Evolutionary conservation across 2,113 vertebrate genomes (phyloP), one percentile per base, ranked within the genome.

Genomic region (Xiphophorus couchianus): DNA sequence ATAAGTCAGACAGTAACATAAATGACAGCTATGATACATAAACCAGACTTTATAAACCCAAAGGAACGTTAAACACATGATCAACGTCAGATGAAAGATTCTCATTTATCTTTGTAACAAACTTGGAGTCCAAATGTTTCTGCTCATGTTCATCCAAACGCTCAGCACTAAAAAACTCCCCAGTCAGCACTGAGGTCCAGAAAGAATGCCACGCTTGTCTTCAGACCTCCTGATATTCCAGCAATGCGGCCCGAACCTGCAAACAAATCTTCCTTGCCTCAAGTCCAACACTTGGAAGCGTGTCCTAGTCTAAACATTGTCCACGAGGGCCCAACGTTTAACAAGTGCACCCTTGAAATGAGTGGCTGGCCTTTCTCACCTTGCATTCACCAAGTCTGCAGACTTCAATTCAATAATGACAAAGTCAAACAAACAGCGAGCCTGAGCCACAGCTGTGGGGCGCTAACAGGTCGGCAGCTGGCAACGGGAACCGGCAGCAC

Each of bases 351-450:
- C 79, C 76, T 84, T 90, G 77, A 75, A 86, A 61, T 31, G 73
- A 88, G 69, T 76, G 66, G 62, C 64, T 68, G 44, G 70, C 81
- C 54, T 30, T 84, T 85, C 71, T 81, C 83, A 73, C 63, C 80
- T 85, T 69, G 62, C 19, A 19, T 84, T 79, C 76, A 71, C 69
- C 66, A 35, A 69, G 83, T 78, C 85, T 75, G 74, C 60, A 19
- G 15, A 70, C 88, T 73, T 89, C 82, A 80, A 80, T 86, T 89
- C 83, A 86, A 76, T 83, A 86, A 84, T 78, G 81, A 89, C 84
- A 87, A 92, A 91, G 84, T 89, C 88, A 91, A 93, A 91, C 90
- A 91, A 91, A 91, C 89, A 82, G 67, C n/a, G 22, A 58, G 44
- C 69, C 65, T 48, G 31, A n/a, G 72, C 84, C 82, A 65, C 82